phyloP scores from a whole-genome alignment of 2,888 invertebrate species.

The Drosophila crucigera region DNA sequence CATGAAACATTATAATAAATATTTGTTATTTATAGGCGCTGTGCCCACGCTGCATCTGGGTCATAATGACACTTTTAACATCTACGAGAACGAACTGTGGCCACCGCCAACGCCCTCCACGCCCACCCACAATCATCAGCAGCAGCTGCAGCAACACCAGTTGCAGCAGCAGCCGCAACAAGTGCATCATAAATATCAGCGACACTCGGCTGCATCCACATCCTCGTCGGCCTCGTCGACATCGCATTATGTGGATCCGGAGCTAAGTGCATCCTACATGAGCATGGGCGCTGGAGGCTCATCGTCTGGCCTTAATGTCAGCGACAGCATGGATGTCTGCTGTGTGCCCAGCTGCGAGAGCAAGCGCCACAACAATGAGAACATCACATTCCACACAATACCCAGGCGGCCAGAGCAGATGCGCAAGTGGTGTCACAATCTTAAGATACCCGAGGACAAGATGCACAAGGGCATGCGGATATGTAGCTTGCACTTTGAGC shows the following conservation, averaged over 20 bases:
- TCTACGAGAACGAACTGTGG: conserved; percentile 82
- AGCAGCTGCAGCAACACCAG: conserved; percentile 39
- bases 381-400: conserved; percentile 81
- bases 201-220: conserved; percentile 72
- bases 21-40: conserved; percentile 61
- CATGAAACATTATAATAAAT: background rate
- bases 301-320: conserved; percentile 55
- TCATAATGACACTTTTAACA: conserved; percentile 81
- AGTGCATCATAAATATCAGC: conserved; percentile 62
- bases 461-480: conserved; percentile 82
- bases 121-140: conserved; percentile 40
- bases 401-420: conserved; percentile 81
- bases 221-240: conserved; percentile 72
- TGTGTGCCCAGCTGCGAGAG: conserved; percentile 81
- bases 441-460: conserved; percentile 75
- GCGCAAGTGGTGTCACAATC: conserved; percentile 82
- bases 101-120: conserved; percentile 74
- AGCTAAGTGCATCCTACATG: conserved; percentile 54
- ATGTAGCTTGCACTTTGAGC: conserved; percentile 81
- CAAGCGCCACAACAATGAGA: conserved; percentile 79
- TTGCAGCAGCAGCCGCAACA: conserved; percentile 47
- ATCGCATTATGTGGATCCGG: conserved; percentile 68
- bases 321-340: conserved; percentile 76
- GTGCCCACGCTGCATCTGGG: conserved; percentile 82
- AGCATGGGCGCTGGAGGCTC: conserved; percentile 43